phyloP scores from a whole-genome alignment of 2,797 vertebrate genomes.

The Chelmon rostratus region DNA sequence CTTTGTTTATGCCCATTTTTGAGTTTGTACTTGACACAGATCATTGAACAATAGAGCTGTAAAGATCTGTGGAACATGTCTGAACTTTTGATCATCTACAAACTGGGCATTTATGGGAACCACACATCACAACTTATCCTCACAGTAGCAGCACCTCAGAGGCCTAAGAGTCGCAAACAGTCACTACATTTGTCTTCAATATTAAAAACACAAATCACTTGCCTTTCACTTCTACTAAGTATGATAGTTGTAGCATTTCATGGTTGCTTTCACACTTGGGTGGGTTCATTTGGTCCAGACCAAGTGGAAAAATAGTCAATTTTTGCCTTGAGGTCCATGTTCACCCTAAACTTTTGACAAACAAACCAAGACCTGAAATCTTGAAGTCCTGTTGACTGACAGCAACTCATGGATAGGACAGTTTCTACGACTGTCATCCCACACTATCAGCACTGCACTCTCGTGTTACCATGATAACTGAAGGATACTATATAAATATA shows the following conservation, averaged over 20 bases:
- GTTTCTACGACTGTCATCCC: background rate
- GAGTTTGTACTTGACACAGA: background rate
- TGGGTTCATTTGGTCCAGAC: background rate
- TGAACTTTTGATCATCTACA: background rate
- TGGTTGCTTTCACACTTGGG: background rate
- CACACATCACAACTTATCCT: background rate
- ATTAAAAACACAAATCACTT: background rate
- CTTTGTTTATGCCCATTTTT: too few species aligned
- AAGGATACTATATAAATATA: background rate
- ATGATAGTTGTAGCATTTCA: background rate
- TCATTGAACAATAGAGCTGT: background rate
- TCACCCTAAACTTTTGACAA: background rate
- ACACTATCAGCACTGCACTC: too few species aligned
- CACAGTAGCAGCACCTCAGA: too few species aligned
- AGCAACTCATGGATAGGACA: background rate
- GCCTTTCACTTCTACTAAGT: background rate
- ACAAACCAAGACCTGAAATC: background rate
- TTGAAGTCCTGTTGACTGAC: background rate
- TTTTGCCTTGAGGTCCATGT: background rate
- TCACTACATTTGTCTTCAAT: background rate
- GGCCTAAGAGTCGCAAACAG: background rate
- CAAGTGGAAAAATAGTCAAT: fast-evolving
- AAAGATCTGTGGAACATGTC: background rate
- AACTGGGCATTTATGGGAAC: background rate
- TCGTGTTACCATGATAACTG: background rate